These are phyloP conservation scores for Melanotaenia boesemani DNA, from an alignment of 2,797 vertebrate genomes.

Conservation along the genomic window DNA sequence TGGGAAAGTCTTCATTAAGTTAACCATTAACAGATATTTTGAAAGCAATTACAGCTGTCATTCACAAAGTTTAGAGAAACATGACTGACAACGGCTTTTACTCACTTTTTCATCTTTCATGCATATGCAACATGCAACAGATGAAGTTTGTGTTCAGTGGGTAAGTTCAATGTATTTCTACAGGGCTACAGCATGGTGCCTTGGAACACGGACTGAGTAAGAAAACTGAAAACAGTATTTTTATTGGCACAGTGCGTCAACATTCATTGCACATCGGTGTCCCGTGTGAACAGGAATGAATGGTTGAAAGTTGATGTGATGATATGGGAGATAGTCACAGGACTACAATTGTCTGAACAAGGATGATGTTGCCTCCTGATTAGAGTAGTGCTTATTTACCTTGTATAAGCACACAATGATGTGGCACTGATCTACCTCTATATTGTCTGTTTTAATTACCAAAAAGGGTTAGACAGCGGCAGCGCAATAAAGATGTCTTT, in stretches of 20 bases:
- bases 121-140: not conserved
- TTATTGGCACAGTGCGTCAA: too few species aligned
- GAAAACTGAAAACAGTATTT: not conserved
- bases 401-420: not conserved
- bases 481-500: too few species aligned
- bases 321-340: too few species aligned
- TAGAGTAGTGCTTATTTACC: not conserved
- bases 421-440: not conserved
- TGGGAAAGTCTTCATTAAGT: slow-evolving; percentile 53
- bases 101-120: not conserved
- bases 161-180: slow-evolving; percentile 54
- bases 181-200: slow-evolving; percentile 52
- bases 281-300: too few species aligned
- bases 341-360: too few species aligned
- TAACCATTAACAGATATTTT: slow-evolving; percentile 31
- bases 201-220: slow-evolving; percentile 45
- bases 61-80: not conserved
- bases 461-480: not conserved
- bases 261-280: too few species aligned
- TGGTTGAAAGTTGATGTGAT: too few species aligned
- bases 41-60: not conserved
- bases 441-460: not conserved
- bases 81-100: not conserved
- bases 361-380: too few species aligned
- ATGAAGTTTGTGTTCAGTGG: not conserved